phyloP scores from a whole-genome alignment of 2,797 vertebrate species.

The Lepidocolaptes lacrymiger region DNA sequence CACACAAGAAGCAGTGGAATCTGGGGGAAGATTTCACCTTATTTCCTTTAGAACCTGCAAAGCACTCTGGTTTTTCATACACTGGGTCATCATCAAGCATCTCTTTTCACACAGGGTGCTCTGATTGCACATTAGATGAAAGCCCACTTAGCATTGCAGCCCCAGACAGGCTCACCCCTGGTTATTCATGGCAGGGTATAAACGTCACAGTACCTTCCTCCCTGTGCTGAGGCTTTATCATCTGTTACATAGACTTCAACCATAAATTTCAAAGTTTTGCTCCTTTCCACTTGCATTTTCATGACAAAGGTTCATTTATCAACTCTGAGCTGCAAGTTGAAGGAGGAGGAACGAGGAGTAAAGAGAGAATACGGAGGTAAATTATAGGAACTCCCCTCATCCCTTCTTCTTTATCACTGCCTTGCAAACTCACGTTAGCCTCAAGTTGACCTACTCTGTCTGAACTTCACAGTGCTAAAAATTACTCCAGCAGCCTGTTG shows the following conservation, averaged over 20 bases:
- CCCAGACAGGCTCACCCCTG: background rate
- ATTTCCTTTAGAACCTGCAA: conserved; percentile 5
- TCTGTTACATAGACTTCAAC: background rate
- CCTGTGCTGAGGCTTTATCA: background rate
- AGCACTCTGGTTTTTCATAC: background rate
- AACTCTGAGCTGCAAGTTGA: background rate
- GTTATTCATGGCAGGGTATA: background rate
- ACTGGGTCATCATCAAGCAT: background rate
- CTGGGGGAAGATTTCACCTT: background rate
- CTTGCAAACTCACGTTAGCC: background rate
- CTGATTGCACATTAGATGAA: conserved; percentile 1
- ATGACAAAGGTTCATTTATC: background rate
- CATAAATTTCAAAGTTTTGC: background rate
- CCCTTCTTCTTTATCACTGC: background rate
- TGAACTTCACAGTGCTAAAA: background rate
- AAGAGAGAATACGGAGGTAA: background rate
- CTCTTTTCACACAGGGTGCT: background rate
- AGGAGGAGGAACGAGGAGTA: background rate
- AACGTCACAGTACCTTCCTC: background rate
- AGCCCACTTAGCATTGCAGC: background rate
- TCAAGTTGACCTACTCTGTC: background rate
- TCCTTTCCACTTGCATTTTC: background rate
- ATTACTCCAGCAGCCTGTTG: background rate
- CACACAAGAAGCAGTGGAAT: background rate
- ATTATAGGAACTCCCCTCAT: background rate